phyloP scores from a whole-genome alignment of 2,888 invertebrate species.

The Scaptomyza reducta region DNA sequence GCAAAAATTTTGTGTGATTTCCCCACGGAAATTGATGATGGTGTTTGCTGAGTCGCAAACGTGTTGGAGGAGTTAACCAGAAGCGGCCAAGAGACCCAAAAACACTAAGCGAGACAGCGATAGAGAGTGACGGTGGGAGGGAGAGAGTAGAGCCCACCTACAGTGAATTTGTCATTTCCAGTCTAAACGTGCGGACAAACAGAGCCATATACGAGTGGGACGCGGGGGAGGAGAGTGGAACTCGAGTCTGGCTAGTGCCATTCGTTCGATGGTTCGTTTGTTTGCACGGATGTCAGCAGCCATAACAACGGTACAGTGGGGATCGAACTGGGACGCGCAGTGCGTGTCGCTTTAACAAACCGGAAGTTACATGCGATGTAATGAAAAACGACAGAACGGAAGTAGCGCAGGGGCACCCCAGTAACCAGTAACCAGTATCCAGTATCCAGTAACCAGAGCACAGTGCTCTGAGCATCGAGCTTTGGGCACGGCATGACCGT shows the following conservation, averaged over 20 bases:
- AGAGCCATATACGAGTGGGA: conserved; percentile 20
- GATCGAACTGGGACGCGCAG: conserved; percentile 49
- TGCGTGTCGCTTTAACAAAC: conserved; percentile 80
- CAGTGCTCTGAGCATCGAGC: conserved; percentile 13
- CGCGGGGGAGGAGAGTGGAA: neutral
- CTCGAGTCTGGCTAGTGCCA: conserved; percentile 50
- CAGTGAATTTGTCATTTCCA: conserved; percentile 80
- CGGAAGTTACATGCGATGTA: conserved; percentile 79
- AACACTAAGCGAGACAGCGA: neutral
- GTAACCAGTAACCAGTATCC: conserved; percentile 15
- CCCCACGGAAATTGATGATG: conserved; percentile 80
- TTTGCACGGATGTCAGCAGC: conserved; percentile 74
- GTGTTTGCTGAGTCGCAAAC: conserved; percentile 79
- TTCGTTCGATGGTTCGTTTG: conserved; percentile 55
- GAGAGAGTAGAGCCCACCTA: conserved; percentile 76
- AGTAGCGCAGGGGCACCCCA: conserved; percentile 62
- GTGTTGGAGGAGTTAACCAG: conserved; percentile 72
- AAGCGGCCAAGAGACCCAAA: conserved; percentile 39
- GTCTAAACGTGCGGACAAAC: conserved; percentile 77
- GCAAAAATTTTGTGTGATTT: conserved; percentile 79
- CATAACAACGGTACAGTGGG: conserved; percentile 53
- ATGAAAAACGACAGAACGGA: conserved; percentile 78
- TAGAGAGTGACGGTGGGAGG: neutral
- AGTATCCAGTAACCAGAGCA: conserved; percentile 24
- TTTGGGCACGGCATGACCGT: conserved; percentile 24